Conservation (phyloP, 1,140 invertebrate genomes). For the Belonocnema kinseyi region DNA sequence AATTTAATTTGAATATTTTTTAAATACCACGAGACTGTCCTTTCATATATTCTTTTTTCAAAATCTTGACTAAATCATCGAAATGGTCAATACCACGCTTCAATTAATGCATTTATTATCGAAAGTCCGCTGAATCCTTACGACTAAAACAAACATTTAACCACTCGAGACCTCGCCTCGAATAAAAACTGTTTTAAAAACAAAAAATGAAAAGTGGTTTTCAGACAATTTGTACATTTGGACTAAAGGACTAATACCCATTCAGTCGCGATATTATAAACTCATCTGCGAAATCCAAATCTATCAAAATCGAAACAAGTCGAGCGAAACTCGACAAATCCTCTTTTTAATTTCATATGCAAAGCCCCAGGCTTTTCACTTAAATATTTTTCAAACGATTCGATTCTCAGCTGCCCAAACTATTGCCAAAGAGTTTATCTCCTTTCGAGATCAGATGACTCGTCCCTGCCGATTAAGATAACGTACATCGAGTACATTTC, state of each 20-base stretch:
- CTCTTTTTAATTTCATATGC: conserved; percentile 30
- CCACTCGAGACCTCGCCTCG: conserved; percentile 18
- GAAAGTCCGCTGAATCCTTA: conserved; percentile 33
- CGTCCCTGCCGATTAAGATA: conserved; percentile 1
- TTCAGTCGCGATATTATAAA: conserved; percentile 9
- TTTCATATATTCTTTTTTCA: conserved; percentile 33
- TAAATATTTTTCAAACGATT: conserved; percentile 1
- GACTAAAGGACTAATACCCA: not conserved
- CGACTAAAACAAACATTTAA: conserved; percentile 39
- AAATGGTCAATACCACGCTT: conserved; percentile 25
- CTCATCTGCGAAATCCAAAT: conserved; percentile 1
- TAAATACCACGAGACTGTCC: conserved; percentile 36
- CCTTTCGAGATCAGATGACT: conserved; percentile 28
- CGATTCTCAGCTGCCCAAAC: conserved; percentile 17
- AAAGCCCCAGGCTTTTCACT: conserved; percentile 6
- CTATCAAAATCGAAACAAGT: not conserved
- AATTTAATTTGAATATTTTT: conserved; percentile 45
- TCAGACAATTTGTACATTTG: conserved; percentile 27
- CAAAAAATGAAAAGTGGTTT: not conserved
- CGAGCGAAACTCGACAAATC: conserved; percentile 26
- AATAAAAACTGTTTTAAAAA: conserved; percentile 32
- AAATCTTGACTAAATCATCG: conserved; percentile 3
- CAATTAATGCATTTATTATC: not conserved
- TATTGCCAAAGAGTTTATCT: conserved; percentile 24
- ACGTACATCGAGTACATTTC: too few species aligned